Evolutionary conservation across 1,140 invertebrate genomes (phyloP), one percentile per base, ranked within the genome.

Genomic region (Drosophila teissieri): DNA sequence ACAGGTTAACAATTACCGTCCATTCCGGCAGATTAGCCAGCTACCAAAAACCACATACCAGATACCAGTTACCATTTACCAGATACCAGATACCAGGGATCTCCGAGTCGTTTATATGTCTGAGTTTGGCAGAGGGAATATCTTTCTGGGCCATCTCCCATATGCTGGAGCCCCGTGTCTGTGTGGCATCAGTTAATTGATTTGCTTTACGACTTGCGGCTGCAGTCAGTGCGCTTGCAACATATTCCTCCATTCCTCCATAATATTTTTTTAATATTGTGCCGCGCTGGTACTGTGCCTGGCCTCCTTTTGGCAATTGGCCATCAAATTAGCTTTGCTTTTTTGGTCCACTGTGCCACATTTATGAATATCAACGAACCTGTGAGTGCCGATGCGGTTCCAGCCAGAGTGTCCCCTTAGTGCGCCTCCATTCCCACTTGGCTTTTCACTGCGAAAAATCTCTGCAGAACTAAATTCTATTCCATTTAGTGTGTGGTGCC

Each of bases 211-310:
- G 80, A 79, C 56, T 69, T 84, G 81, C 68, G 77, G 81, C 75
- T 86, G 79, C 72, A 86, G 70, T 55, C 63, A 34, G 36, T 73
- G 22, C 52, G 11, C n/a, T 45, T 42, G 44, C 54, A 46, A 72
- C 69, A 73, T 73, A 73, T 58, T 60, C 69, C 40, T 51, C 64
- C 82, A 76, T 82, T 19, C 19, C 40, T 51, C 64, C 82, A 76
- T 82, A 88, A 88, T 88, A 89, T 89, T 83, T 88, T 88, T 83
- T 86, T 86, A 86, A 86, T 88, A 86, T 86, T 73, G 84, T 80
- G 64, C 70, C 60, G 60, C 65, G 44, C 72, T 19, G 19, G 19
- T 19, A 19, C 19, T 37, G 42, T 75, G 73, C 31, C 64, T 49
- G 45, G 31, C 62, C 55, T 40, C 54, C 69, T 75, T 48, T 88